Base-by-base conservation (phyloP, 2,888 invertebrate species). In the Balanococcus diminutus region DNA sequence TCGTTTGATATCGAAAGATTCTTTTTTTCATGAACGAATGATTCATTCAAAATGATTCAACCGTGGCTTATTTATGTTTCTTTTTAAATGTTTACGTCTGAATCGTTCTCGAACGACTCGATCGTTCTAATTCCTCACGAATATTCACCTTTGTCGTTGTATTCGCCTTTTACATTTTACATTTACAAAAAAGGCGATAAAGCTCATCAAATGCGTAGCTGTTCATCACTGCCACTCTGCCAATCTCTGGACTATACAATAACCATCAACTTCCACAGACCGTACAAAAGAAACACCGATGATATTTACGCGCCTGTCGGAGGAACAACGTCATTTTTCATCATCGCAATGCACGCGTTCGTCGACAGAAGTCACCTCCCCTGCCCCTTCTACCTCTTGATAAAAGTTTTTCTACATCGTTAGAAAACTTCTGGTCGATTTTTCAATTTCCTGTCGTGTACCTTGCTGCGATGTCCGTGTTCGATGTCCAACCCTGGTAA, bases 391-490 rank as follows among this genome's bases (percentile, higher is more conserved):
- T 36, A 56, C 56, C 56, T 22, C 22, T 11, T 56, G 56, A 56
- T 56, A 56, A 56, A 56, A 56, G 56, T 56, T 56, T 56, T 56
- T 56, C 56, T 22, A 56, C 56, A 56, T 56, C 56, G 56, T 56
- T 56, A 56, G n/a, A 56, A 56, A 56, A 56, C 56, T 56, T 56
- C 56, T 56, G 56, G 56, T 56, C 56, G 56, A 56, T 56, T 56
- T 56, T 56, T 22, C 56, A 56, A 56, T 56, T 56, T 56, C 56
- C 56, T 56, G 56, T 22, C 56, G 22, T 22, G 3, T n/a, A n/a
- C 56, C 22, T 46, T 42, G 39, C n/a, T 56, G 9, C 22, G 11
- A 8, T 2, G 22, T 56, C 4, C 16, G n/a, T 36, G 8, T 36
- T 16, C 51, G 56, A 4, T 19, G 56, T 19, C 56, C 56, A 56